Conservation (phyloP, 2,797 vertebrate genomes). For the Sebastes elongatus region DNA sequence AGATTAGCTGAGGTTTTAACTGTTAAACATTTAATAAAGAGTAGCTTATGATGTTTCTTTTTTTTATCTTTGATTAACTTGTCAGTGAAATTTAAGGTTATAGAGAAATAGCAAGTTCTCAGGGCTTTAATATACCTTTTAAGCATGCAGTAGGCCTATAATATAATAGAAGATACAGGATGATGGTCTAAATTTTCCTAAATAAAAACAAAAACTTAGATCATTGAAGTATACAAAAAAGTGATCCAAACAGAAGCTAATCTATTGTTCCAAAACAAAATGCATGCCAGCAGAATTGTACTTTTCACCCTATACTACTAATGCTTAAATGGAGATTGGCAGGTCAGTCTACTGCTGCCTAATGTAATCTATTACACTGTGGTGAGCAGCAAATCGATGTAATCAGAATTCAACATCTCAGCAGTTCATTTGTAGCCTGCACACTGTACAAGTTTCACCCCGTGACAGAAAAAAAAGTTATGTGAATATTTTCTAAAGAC, state of each 20-base stretch:
- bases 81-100: not conserved
- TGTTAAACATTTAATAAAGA: not conserved
- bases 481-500: slow-evolving; percentile 25
- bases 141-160: not conserved
- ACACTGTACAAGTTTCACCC: slow-evolving; percentile 2
- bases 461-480: not conserved
- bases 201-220: not conserved
- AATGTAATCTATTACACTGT: slow-evolving; percentile 36
- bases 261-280: not conserved
- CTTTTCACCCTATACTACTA: not conserved
- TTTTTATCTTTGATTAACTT: not conserved
- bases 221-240: not conserved
- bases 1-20: not conserved
- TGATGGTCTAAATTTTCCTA: not conserved
- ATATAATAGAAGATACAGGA: not conserved
- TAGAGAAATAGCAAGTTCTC: not conserved
- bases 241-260: not conserved
- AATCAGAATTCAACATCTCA: slow-evolving; percentile 24
- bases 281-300: not conserved
- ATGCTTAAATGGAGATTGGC: slow-evolving; percentile 19
- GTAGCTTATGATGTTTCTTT: not conserved
- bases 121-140: not conserved
- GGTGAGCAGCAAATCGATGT: not conserved
- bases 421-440: slow-evolving; percentile 23
- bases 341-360: slow-evolving; percentile 13